Evolutionary conservation across 2,888 invertebrate species (phyloP).

Genomic region (Endomychus coccineus): DNA sequence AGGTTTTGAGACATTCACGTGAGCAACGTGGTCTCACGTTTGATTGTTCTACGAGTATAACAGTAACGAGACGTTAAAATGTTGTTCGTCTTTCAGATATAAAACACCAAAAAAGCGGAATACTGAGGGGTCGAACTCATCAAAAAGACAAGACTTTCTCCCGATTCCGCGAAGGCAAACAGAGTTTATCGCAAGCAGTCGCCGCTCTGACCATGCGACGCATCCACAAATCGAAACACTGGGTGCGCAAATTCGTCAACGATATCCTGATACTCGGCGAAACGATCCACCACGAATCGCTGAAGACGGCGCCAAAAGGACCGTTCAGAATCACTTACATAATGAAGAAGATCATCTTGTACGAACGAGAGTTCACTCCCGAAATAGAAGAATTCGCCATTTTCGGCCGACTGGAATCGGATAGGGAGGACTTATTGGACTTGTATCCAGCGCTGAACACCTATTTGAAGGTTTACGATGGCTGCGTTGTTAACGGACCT

Average conservation of each 20-base stretch:
- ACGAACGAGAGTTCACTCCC: constrained; percentile 30
- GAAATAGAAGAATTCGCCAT: constrained; percentile 34
- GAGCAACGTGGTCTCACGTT: too few species aligned
- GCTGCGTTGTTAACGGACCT: constrained; percentile 40
- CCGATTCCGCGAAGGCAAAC: constrained; percentile 30
- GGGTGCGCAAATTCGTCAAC: constrained; percentile 39
- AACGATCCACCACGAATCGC: constrained; percentile 34
- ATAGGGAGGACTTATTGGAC: constrained; percentile 31
- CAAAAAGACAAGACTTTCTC: constrained; percentile 37
- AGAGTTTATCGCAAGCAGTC: constrained; percentile 38
- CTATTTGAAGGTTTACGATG: constrained; percentile 38
- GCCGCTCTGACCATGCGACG: constrained; percentile 40
- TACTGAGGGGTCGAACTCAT: constrained; percentile 37
- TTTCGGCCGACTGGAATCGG: constrained; percentile 37
- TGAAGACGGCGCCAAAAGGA: constrained; percentile 18
- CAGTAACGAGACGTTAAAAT: too few species aligned
- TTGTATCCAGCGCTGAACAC: constrained; percentile 36
- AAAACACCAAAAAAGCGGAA: constrained; percentile 22
- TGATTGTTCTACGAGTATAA: too few species aligned
- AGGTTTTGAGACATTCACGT: too few species aligned
- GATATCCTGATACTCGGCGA: constrained; percentile 40
- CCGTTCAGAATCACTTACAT: constrained; percentile 22
- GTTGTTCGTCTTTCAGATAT: constrained; percentile 12
- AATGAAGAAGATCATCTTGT: constrained; percentile 27
- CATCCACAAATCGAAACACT: constrained; percentile 35